Percentiles rank a stretch among this genome's conserved stretches.
These are phyloP conservation scores for Emydura subglobosa DNA, from an alignment of 2,113 vertebrate genomes.

Conservation along the genomic window DNA sequence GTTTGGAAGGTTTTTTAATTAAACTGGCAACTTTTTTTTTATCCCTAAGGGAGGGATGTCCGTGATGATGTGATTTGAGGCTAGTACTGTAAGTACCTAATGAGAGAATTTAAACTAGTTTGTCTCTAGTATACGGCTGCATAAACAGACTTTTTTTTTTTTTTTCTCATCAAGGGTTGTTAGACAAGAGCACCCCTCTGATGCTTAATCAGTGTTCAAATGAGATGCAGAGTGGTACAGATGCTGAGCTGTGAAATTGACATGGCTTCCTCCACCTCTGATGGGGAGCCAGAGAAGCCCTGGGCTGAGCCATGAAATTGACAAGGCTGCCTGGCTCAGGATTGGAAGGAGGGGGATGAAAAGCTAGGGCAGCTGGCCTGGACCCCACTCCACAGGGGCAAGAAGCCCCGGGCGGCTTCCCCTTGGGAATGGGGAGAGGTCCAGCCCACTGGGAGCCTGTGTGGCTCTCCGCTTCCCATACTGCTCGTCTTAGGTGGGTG, in stretches of 20 bases:
- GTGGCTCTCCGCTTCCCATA: no score
- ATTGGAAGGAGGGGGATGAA: no score
- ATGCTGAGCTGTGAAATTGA: neutral
- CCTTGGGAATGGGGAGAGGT: no score
- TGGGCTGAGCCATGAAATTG: no score
- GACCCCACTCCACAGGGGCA: no score
- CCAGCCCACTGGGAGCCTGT: no score
- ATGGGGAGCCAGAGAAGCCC: no score
- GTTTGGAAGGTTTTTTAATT: neutral
- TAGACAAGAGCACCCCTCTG: neutral
- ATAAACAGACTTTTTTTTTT: neutral
- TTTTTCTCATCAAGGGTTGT: neutral
- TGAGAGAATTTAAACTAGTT: neutral
- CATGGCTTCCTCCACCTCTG: no score
- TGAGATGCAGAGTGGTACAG: accelerated
- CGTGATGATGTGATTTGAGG: neutral
- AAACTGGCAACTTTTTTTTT: neutral
- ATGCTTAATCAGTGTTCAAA: neutral
- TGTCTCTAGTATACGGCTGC: neutral
- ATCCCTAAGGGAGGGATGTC: neutral
- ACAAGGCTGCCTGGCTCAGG: no score
- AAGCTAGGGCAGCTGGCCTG: no score
- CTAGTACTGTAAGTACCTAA: neutral
- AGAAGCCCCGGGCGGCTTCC: no score
- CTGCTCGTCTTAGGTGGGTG: no score